Base-by-base conservation (phyloP, 2,888 invertebrate species). In the Hoplodrina ambigua region DNA sequence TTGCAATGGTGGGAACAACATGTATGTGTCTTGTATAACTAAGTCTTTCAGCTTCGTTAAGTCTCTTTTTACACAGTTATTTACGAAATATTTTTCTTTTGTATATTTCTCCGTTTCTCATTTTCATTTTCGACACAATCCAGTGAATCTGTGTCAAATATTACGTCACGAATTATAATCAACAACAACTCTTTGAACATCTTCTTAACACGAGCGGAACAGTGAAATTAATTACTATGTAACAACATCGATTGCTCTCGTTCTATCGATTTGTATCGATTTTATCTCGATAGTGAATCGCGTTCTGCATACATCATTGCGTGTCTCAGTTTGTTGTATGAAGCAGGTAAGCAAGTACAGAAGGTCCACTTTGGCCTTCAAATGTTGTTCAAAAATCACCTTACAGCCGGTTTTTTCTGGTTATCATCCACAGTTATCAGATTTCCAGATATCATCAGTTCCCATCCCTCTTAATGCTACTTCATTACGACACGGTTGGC, bases 261-360 rank as follows among this genome's bases (percentile, higher is more conserved):
- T 62, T 78, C 56, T 68, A 69, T 59, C 61, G 54, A 75, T 72
- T 71, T 61, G 60, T 70, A 78, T 71, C 73, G 73, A 82, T 85
- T 81, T 67, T 81, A 84, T 86, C 87, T 89, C 79, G 82, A 85
- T 83, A 67, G 78, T 65, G 72, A 80, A 80, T 87, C 75, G 82
- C 83, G 83, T 87, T 90, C 88, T 87, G 87, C 89, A 90, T 90
- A 89, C 83, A 79, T 85, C 83, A 74, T 88, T 75, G 88, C 88
- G 78, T 88, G 88, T 66, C 70, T 52, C 68, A 57, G 33, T 53
- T 30, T n/a, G 10, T 20, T 13, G n/a, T 30, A 19, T 2, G 4
- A 33, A 10, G 59, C 3, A 10, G 10, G 2, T 2, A 7, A 1
- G 0, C 13, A 13, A 13, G 13, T 15, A 1, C 57, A 76, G 77